phyloP scores from a whole-genome alignment of 1,140 invertebrate species.

The Drosophila triauraria region DNA sequence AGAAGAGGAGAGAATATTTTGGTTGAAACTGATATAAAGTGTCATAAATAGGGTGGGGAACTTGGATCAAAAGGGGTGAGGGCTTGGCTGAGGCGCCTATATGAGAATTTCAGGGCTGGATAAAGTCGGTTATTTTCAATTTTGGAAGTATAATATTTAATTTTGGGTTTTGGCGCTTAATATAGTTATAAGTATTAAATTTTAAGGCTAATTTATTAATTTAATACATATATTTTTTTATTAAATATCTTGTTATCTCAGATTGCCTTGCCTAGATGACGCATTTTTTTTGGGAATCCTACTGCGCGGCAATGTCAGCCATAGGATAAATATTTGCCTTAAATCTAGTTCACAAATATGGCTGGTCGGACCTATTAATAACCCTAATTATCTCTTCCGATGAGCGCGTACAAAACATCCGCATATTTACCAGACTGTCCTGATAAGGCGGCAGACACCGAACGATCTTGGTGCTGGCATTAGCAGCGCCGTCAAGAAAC shows the following conservation, averaged over 20 bases:
- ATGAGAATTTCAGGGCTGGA: background rate
- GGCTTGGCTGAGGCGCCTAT: background rate
- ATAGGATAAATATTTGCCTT: slow-evolving; percentile 30
- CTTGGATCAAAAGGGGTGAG: background rate
- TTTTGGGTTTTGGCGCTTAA: background rate
- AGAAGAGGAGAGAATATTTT: background rate
- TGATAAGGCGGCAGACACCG: slow-evolving; percentile 30
- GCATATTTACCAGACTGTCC: slow-evolving; percentile 35
- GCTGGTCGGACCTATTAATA: slow-evolving; percentile 35
- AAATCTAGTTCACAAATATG: slow-evolving; percentile 50
- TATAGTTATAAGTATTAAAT: background rate
- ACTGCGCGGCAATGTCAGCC: background rate
- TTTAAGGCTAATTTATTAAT: no score
- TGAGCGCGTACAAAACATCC: slow-evolving; percentile 34
- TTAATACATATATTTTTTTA: no score
- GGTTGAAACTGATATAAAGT: background rate
- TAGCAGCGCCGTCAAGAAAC: slow-evolving; percentile 11
- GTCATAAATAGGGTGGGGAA: background rate
- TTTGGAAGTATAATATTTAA: background rate
- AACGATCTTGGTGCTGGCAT: slow-evolving; percentile 27
- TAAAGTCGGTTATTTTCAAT: background rate
- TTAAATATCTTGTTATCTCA: no score
- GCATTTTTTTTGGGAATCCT: slow-evolving; percentile 14
- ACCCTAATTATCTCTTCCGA: slow-evolving; percentile 21
- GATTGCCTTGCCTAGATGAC: background rate